Conservation (phyloP, 2,113 vertebrate species). For the Sinosuthora webbiana region DNA sequence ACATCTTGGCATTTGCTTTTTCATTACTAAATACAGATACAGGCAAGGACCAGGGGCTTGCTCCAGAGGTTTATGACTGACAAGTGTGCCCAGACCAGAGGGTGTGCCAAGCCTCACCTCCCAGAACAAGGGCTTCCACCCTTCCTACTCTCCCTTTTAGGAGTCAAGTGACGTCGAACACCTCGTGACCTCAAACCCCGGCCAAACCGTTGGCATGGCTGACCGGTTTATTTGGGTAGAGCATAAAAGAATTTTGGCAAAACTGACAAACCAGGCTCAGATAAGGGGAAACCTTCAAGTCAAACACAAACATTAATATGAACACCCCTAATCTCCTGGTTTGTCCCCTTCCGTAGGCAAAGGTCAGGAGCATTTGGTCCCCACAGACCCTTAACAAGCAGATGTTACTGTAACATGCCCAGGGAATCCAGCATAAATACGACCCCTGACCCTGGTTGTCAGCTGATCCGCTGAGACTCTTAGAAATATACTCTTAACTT, state of each 20-base stretch:
- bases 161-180: neutral
- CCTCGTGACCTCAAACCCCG: neutral
- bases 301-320: slow-evolving; percentile 63
- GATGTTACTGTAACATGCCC: slow-evolving; percentile 97
- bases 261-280: slow-evolving; percentile 25
- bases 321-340: slow-evolving; percentile 74
- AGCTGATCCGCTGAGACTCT: slow-evolving; percentile 90
- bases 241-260: slow-evolving; percentile 57
- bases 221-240: slow-evolving; percentile 57
- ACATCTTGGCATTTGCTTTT: neutral
- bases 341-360: slow-evolving; percentile 62
- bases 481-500: slow-evolving; percentile 95
- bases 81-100: neutral
- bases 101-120: neutral
- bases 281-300: slow-evolving; percentile 50
- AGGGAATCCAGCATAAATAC: slow-evolving; percentile 90
- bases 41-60: neutral
- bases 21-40: neutral
- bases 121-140: neutral
- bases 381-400: slow-evolving; percentile 86
- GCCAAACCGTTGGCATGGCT: neutral
- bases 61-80: neutral
- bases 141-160: neutral
- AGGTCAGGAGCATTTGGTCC: slow-evolving; percentile 86
- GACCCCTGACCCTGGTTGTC: slow-evolving; percentile 89